phyloP scores from a whole-genome alignment of 2,888 invertebrate genomes.

The Plebejus melissa region DNA sequence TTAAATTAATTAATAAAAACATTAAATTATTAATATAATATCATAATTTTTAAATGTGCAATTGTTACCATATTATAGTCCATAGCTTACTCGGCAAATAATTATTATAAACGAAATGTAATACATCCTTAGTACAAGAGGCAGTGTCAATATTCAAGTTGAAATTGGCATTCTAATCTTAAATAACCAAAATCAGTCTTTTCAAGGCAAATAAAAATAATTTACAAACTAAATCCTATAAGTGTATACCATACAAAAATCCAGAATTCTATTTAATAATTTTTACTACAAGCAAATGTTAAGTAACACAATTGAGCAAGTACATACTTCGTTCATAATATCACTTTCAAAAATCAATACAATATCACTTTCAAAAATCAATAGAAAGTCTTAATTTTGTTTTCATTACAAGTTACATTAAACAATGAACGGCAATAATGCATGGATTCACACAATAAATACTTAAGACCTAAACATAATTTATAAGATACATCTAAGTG shows the following conservation, averaged over 20 bases:
- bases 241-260: neutral
- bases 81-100: neutral
- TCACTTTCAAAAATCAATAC: neutral
- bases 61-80: neutral
- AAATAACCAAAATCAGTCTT: constrained; percentile 53
- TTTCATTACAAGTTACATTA: constrained; percentile 11
- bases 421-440: constrained; percentile 27
- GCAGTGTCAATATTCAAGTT: constrained; percentile 20
- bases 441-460: constrained; percentile 35
- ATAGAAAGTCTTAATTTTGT: neutral
- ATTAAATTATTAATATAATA: constrained; percentile 2
- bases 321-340: neutral
- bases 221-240: constrained; percentile 17
- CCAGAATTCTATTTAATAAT: neutral
- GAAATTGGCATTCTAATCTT: constrained; percentile 20
- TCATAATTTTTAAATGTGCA: constrained; percentile 23
- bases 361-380: neutral
- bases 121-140: constrained; percentile 28
- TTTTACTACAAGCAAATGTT: constrained; percentile 9
- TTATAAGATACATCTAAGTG: constrained; percentile 34
- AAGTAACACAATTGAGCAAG: constrained; percentile 20
- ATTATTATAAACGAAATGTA: constrained; percentile 5
- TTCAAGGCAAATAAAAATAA: constrained; percentile 34
- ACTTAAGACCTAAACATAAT: constrained; percentile 34
- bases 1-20: constrained; percentile 21